A percentile compares a stretch with the other conserved stretches of the same genome.
phyloP scores from a whole-genome alignment of 2,797 vertebrate species.

The Silurus aristotelis region DNA sequence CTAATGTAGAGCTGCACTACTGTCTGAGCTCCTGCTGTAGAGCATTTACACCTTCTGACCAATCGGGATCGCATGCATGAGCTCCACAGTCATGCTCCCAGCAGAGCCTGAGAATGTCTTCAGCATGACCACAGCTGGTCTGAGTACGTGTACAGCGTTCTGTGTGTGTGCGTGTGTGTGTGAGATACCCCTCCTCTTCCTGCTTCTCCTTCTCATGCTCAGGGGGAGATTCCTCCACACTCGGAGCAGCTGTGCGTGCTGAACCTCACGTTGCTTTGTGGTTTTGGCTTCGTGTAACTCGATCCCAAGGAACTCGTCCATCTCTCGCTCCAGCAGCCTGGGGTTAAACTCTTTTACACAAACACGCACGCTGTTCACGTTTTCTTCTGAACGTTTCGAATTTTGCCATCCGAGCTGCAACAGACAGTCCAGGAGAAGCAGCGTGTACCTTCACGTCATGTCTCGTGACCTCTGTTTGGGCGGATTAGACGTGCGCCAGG shows the following conservation, averaged over 20 bases:
- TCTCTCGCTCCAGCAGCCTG: background rate
- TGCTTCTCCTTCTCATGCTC: slow-evolving; percentile 30
- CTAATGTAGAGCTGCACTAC: too few relatives aligned
- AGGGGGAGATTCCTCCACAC: background rate
- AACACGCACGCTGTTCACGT: background rate
- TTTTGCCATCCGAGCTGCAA: background rate
- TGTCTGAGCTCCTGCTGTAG: background rate
- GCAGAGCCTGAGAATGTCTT: background rate
- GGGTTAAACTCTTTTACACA: background rate
- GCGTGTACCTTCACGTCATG: background rate
- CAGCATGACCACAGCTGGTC: background rate
- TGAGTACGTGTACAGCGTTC: background rate
- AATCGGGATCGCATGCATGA: background rate
- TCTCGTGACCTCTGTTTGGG: background rate
- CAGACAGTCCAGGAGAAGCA: background rate
- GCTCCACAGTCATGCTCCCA: background rate
- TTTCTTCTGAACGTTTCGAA: background rate
- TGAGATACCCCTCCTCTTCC: background rate
- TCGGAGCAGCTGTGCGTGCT: slow-evolving; percentile 62
- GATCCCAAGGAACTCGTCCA: slow-evolving; percentile 1
- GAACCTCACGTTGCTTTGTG: slow-evolving; percentile 69
- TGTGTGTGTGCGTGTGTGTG: background rate
- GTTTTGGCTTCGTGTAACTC: slow-evolving; percentile 16
- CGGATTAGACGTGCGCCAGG: background rate
- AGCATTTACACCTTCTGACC: background rate